Base-by-base conservation (phyloP, 2,888 invertebrate genomes). In the Apotomis capreana region DNA sequence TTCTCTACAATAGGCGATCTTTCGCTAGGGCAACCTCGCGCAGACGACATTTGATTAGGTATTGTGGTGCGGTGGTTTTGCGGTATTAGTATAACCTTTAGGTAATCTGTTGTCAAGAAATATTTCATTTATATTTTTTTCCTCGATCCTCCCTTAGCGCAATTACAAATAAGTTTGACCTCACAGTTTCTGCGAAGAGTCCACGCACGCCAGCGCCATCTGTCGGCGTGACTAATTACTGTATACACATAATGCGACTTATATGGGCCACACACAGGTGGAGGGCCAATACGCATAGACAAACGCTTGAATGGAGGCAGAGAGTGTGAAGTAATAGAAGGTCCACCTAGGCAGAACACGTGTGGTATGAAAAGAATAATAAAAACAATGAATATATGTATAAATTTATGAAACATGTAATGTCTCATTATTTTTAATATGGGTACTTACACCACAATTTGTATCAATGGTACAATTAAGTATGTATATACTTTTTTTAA, bases 161-260 rank as follows among this genome's bases (percentile, higher is more conserved):
- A 64, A 61, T 61, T 61, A 26, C 46, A 8, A 51, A 12, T 65
- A 40, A 52, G 63, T 37, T n/a, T n/a, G 44, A 54, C 55, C 44
- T 4, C 65, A 46, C 37, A 0, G 55, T 13, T 62, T 64, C 64
- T 8, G 40, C 58, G 55, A 71, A 67, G 64, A 78, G 80, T 84
- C 81, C 83, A 83, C 82, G 83, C 84, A 81, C 80, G 79, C 78
- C 79, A 78, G 80, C 57, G 76, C 84, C 85, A 84, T 84, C 82
- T 85, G 86, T 82, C 76, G 71, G 76, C 74, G 73, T 73, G 74
- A 73, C 74, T 75, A 76, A 78, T 72, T 72, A 74, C 73, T 73
- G 72, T 70, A 74, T 74, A 76, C 75, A 74, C 26, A 26, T 10
- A 64, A 65, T 65, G 64, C 59, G 60, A 54, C 64, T 70, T 65